Percentiles rank a stretch among this genome's conserved stretches.
Evolutionary conservation across 2,113 vertebrate species (phyloP).

Genomic region (Cochlearius cochlearius): DNA sequence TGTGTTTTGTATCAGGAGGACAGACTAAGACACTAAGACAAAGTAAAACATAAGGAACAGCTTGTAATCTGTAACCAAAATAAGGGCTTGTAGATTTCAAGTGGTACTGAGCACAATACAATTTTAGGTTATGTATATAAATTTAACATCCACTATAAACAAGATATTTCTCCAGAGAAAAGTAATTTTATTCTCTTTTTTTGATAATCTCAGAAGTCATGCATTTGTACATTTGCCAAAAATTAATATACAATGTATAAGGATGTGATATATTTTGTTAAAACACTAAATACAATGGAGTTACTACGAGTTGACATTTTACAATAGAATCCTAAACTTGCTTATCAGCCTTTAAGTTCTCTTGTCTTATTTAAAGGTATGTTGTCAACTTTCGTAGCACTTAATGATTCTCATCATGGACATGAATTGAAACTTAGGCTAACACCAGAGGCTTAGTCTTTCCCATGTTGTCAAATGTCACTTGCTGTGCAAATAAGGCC

Average conservation of each 20-base stretch:
- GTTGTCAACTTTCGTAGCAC: neutral
- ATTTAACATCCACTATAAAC: neutral
- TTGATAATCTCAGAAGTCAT: neutral
- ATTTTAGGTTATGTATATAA: neutral
- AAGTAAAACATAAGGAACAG: neutral
- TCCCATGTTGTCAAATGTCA: neutral
- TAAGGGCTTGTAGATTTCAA: neutral
- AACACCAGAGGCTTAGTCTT: neutral
- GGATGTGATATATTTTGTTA: neutral
- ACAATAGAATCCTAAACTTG: neutral
- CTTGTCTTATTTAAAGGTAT: neutral
- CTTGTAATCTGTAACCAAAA: neutral
- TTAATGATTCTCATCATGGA: neutral
- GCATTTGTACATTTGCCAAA: neutral
- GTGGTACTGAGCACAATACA: neutral
- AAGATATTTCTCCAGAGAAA: neutral
- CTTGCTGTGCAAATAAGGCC: neutral
- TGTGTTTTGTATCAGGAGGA: neutral
- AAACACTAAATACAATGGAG: neutral
- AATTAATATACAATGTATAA: neutral
- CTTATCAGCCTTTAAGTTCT: neutral
- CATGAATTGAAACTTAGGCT: neutral
- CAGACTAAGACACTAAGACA: neutral
- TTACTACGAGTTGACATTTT: neutral
- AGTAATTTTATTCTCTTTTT: neutral